Base-by-base conservation (phyloP, 2,113 vertebrate genomes). In the Pardalotus punctatus region DNA sequence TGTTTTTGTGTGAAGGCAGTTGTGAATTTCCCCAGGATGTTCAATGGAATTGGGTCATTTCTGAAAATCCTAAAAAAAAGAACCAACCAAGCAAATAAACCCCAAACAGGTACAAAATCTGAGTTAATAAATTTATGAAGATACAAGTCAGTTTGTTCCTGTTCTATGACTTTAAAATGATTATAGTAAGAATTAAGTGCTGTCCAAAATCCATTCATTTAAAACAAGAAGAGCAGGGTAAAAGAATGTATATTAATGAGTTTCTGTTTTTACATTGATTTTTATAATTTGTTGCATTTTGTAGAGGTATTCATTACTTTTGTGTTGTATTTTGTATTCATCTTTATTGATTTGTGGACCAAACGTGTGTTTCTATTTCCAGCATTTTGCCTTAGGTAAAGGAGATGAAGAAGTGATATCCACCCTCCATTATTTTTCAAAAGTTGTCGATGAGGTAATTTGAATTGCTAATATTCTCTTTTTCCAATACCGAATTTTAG, bases 321-420 rank as follows among this genome's bases (percentile, higher is more conserved):
- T 70, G 1, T 50, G 12, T 42, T 80, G 25, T 67, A 19, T 78
- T 92, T 78, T 84, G 22, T 53, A 43, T 21, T 88, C 2, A n/a
- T 22, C 4, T 64, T 29, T 35, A 36, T 11, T 58, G 31, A 38
- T 57, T 36, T 62, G 36, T 8, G 1, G 51, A 74, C 33, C 38
- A 67, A 88, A 81, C 25, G 9, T 38, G 11, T 96, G 48, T 93
- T 97, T 93, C 79, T 87, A 23, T 96, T 81, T 97, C 81, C 97
- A 99, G 99, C 99, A 99, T 97, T 99, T 99, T 98, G 99, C 99
- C 67, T 98, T 99, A 57, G 99, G 99, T 66, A 99, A 99, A 98
- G 99, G 99, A 43, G 99, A 99, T 86, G 99, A 99, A 98, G 99
- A 99, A 98, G 99, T 99, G 47, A 99, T 99, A 97, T 97, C 96